Conservation (phyloP, 2,113 vertebrate genomes). For the Dascyllus trimaculatus region DNA sequence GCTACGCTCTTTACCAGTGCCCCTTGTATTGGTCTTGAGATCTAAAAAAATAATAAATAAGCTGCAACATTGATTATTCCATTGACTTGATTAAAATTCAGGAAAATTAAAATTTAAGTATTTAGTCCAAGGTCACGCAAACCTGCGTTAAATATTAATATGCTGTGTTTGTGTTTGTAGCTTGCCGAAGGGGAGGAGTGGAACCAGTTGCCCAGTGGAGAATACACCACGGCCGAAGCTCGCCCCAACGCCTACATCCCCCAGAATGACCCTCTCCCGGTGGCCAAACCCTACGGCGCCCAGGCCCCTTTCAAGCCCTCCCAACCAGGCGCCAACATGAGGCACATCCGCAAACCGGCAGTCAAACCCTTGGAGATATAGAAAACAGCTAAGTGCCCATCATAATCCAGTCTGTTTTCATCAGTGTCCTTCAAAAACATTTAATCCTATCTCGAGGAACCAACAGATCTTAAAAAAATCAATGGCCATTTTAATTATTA, state of each 20-base stretch:
- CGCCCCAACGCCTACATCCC: conserved; percentile 89
- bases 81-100: conserved; percentile 63
- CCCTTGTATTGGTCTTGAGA: conserved; percentile 31
- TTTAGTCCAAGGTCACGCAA: conserved; percentile 55
- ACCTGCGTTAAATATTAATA: conserved; percentile 56
- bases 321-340: conserved; percentile 83
- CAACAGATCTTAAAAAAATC: too few species aligned
- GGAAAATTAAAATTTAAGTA: conserved; percentile 30
- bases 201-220: conserved; percentile 72
- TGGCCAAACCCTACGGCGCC: conserved; percentile 88
- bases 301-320: conserved; percentile 88
- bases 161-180: conserved; percentile 73
- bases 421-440: not conserved
- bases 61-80: conserved; percentile 42
- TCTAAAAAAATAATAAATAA: conserved; percentile 11
- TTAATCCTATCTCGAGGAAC: not conserved
- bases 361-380: conserved; percentile 45
- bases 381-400: not conserved
- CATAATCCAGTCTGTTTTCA: not conserved
- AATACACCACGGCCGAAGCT: conserved; percentile 83
- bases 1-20: not conserved
- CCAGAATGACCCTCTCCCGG: conserved; percentile 74
- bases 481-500: too few species aligned
- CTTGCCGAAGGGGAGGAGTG: conserved; percentile 77
- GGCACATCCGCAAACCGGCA: conserved; percentile 88